Percentiles rank a stretch among this genome's conserved stretches.
Conservation (phyloP, 2,797 vertebrate genomes). For the Simalia tracyae region DNA sequence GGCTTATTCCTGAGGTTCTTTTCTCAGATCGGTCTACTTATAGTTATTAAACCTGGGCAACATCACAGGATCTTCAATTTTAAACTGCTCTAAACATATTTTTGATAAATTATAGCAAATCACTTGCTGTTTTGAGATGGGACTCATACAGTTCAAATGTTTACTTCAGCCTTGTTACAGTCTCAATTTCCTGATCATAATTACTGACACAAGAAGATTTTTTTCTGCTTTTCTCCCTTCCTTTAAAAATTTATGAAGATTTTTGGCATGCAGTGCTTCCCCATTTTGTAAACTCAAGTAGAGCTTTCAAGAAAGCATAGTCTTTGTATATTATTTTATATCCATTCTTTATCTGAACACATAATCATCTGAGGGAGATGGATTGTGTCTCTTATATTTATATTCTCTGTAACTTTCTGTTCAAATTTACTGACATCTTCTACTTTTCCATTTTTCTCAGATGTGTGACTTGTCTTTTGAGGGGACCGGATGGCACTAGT, state of each 20-base stretch:
- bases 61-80: conserved; percentile 2
- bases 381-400: background rate
- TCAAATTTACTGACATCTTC: background rate
- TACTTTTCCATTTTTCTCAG: background rate
- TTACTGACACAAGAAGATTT: conserved; percentile 50
- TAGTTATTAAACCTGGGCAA: background rate
- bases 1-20: background rate
- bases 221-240: conserved; percentile 43
- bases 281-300: conserved; percentile 27
- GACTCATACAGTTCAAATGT: conserved; percentile 61
- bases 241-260: conserved; percentile 50
- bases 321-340: background rate
- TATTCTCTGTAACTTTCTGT: conserved; percentile 3
- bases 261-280: conserved; percentile 52
- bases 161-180: conserved; percentile 62
- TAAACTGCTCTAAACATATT: background rate
- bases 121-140: conserved; percentile 48
- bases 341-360: background rate
- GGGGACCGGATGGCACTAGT: too few species aligned
- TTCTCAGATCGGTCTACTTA: background rate
- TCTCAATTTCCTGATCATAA: conserved; percentile 57
- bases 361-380: background rate
- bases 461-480: background rate
- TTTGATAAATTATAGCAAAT: conserved; percentile 26
- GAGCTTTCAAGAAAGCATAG: background rate